A percentile compares a stretch with the other conserved stretches of the same genome.
Evolutionary conservation across 2,888 invertebrate species (phyloP).

Genomic region (Labia minor): DNA sequence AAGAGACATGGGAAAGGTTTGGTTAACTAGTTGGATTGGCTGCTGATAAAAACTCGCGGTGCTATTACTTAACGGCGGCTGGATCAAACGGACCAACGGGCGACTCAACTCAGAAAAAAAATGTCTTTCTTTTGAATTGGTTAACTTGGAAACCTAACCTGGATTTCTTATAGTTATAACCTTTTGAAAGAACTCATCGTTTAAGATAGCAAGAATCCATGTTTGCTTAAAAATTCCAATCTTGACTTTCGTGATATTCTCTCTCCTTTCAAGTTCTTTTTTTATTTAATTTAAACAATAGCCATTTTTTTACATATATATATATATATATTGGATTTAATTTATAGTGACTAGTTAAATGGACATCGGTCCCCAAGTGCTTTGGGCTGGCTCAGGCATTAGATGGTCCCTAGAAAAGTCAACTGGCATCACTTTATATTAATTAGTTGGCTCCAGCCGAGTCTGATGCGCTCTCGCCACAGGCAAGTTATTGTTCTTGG

Average conservation of each 20-base stretch:
- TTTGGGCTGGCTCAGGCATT: not conserved
- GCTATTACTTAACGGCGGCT: conserved; percentile 2
- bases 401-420: conserved; percentile 5
- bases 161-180: conserved; percentile 13
- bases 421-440: not conserved
- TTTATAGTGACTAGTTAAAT: not conserved
- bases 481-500: not conserved
- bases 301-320: not conserved
- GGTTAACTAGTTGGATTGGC: not conserved
- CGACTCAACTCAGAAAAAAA: not conserved
- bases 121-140: not conserved
- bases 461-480: not conserved
- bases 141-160: conserved; percentile 13
- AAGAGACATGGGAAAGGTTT: not conserved
- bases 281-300: conserved; percentile 4
- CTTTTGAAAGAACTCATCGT: not conserved
- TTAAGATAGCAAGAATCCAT: not conserved
- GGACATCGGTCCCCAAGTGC: not conserved
- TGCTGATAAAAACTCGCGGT: not conserved
- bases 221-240: conserved; percentile 13
- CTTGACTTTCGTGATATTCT: conserved; percentile 7
- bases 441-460: not conserved
- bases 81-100: not conserved
- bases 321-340: not conserved
- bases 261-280: not conserved